Evolutionary conservation across 1,140 invertebrate species (phyloP), one percentile per base, ranked within the genome.

Genomic region (Ceratina australensis): DNA sequence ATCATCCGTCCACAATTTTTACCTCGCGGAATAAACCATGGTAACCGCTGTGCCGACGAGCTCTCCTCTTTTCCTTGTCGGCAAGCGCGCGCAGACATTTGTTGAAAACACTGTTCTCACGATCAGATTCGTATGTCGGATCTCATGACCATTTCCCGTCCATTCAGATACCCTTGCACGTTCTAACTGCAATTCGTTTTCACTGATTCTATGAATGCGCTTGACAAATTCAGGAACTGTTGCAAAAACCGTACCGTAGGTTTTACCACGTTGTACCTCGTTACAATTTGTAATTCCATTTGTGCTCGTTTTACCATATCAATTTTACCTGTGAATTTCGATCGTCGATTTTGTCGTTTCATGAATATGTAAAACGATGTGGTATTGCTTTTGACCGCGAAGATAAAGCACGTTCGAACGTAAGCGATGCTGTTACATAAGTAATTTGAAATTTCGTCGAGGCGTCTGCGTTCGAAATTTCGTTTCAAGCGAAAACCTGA

Each of bases 401-500:
- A 54, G 65, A 50, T 28, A 26, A 24, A n/a, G 13, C 10, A 52
- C 54, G 20, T 22, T 42, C 13, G 7, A 24, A 28, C 18, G 18
- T n/a, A 12, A 13, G 8, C n/a, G 22, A 64, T 22, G 33, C 18
- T 7, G 8, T 67, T 33, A 54, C 49, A 18, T 57, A 42, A 57
- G 26, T 57, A 42, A 57, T 28, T 57, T 33, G 54, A 57, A 42
- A 42, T 20, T 69, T 57, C n/a, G n/a, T n/a, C n/a, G n/a, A n/a
- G n/a, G n/a, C n/a, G n/a, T n/a, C 28, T 3, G 22, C 16, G 26
- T 22, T 16, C 15, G 33, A 42, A 42, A 42, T 42, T 42, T 42
- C 18, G 10, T 28, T 47, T 15, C 8, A 18, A 67, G n/a, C 16
- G 1, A 26, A 52, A 0, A 52, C 4, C 50, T n/a, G 47, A 20